Conservation (phyloP, 2,888 invertebrate species). For the Drosophila hamatofila region DNA sequence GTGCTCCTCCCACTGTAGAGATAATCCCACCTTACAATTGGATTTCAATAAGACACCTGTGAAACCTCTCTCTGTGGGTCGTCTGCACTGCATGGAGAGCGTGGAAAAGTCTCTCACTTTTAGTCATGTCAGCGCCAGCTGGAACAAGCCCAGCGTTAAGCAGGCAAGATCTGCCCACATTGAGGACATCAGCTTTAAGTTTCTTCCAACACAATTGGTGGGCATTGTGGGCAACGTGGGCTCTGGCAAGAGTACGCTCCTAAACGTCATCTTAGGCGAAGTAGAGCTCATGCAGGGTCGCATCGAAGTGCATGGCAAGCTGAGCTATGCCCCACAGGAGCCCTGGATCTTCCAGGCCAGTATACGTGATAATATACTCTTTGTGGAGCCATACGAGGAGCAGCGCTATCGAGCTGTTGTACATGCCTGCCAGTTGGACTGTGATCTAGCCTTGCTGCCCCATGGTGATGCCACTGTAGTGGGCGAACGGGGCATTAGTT, state of each 20-base stretch:
- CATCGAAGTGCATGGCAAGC: slow-evolving; percentile 87
- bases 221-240: slow-evolving; percentile 91
- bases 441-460: slow-evolving; percentile 88
- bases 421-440: slow-evolving; percentile 87
- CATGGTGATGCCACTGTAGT: slow-evolving; percentile 86
- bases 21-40: slow-evolving; percentile 55
- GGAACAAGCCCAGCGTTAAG: slow-evolving; percentile 82
- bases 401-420: slow-evolving; percentile 85
- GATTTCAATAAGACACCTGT: background rate
- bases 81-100: slow-evolving; percentile 52
- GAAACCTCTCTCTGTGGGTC: slow-evolving; percentile 26
- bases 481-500: slow-evolving; percentile 89
- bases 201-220: slow-evolving; percentile 56
- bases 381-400: slow-evolving; percentile 90
- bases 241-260: slow-evolving; percentile 90
- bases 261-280: slow-evolving; percentile 91
- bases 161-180: slow-evolving; percentile 51
- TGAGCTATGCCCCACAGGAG: slow-evolving; percentile 92
- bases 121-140: slow-evolving; percentile 86
- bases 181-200: slow-evolving; percentile 84
- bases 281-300: slow-evolving; percentile 88
- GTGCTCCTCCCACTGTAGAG: slow-evolving; percentile 27
- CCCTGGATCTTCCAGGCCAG: slow-evolving; percentile 93
- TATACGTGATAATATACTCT: slow-evolving; percentile 96
- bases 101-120: slow-evolving; percentile 71